Evolutionary conservation across 2,113 vertebrate genomes (phyloP), one percentile per base, ranked within the genome.

Genomic region (Ariopsis seemanni): DNA sequence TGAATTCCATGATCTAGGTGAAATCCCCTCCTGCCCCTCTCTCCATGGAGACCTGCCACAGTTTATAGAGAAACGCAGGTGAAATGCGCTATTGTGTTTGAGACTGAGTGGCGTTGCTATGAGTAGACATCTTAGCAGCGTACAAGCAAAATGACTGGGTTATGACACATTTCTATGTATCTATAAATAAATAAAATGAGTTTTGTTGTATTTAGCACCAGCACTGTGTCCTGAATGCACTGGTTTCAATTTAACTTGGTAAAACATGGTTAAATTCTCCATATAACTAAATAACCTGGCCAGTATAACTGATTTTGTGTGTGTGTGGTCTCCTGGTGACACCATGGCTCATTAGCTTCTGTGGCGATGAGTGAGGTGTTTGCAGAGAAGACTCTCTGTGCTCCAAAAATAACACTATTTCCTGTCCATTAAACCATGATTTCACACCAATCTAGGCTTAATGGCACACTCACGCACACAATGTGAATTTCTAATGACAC

Each of bases 401-500:
- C 93, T 94, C 94, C 93, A 95, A 94, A 95, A 95, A 95, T 95
- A 95, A 95, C 95, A 93, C 93, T 93, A 95, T 95, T 95, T 95
- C 94, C 93, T 92, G 93, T 92, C 94, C 94, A 94, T 94, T 94
- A 94, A 93, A 92, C 91, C 84, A 79, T 88, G 92, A 95, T 95
- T 95, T 95, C 95, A 95, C 94, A 95, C 94, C 94, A 95, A 94
- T 95, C 94, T 93, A 92, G 92, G 92, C 90, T 89, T 89, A 91
- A 91, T 85, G 85, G 78, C 77, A 74, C 27, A 84, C 81, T 82
- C 72, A 17, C 88, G 72, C 88, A 18, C 91, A 87, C 89, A 85
- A 85, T 89, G 81, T 53, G 86, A 85, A 86, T 90, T 88, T 91
- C 78, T 88, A 85, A 81, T 69, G 77, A 88, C 88, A 89, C 88